Evolutionary conservation across 2,888 invertebrate species (phyloP).

Genomic region (Cordilura impudica): DNA sequence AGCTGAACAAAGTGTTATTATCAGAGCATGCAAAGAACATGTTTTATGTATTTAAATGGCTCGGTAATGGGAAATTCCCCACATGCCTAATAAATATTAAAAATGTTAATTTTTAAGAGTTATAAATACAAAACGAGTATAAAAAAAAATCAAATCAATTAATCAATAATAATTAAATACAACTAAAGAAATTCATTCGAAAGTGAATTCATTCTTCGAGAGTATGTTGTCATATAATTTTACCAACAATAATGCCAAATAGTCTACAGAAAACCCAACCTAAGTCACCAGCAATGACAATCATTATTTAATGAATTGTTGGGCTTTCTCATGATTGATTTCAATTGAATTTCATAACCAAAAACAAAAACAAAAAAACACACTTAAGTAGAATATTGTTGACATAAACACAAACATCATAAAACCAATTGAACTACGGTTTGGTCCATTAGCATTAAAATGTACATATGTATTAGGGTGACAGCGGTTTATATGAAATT

Average conservation of each 20-base stretch:
- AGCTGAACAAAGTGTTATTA: too few relatives aligned
- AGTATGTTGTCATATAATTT: background rate
- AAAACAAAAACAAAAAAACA: background rate
- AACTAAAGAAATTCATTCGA: background rate
- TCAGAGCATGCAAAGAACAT: too few relatives aligned
- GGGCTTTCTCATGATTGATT: constrained; percentile 30
- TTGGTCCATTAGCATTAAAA: background rate
- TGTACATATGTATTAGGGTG: too few relatives aligned
- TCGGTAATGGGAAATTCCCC: too few relatives aligned
- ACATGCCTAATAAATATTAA: too few relatives aligned
- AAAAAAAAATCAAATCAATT: background rate
- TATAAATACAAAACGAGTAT: too few relatives aligned
- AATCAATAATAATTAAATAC: background rate
- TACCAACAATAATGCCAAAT: constrained; percentile 19
- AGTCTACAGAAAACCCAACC: constrained; percentile 3
- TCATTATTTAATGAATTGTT: constrained; percentile 15
- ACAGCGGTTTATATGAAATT: too few relatives aligned
- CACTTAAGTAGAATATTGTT: background rate
- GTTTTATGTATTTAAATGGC: too few relatives aligned
- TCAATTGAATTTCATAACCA: constrained; percentile 9
- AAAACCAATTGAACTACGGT: constrained; percentile 2
- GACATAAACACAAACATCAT: constrained; percentile 7
- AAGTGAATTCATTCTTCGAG: background rate
- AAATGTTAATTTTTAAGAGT: too few relatives aligned
- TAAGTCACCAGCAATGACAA: background rate